A percentile compares a stretch with the other conserved stretches of the same genome.
Conservation (phyloP, 2,113 vertebrate genomes). For the Danionella cerebrum region DNA sequence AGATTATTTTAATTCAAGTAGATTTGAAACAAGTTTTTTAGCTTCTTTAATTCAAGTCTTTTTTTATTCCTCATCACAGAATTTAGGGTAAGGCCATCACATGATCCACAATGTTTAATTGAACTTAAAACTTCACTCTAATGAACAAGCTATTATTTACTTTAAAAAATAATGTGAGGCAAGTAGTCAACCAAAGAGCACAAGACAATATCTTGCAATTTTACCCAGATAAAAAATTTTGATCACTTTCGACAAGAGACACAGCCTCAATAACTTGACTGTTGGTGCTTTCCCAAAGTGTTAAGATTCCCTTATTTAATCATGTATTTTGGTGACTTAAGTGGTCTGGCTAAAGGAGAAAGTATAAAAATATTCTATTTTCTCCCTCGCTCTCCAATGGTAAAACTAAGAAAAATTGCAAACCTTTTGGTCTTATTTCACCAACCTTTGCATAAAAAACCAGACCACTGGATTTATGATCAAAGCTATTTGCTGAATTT, state of each 20-base stretch:
- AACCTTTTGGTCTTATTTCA: background rate
- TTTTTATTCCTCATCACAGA: background rate
- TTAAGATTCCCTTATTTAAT: background rate
- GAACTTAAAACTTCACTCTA: no score
- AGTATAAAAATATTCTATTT: background rate
- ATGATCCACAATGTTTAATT: constrained; percentile 9
- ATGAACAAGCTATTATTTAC: no score
- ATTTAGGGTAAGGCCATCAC: background rate
- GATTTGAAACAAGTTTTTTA: no score
- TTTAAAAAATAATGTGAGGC: no score
- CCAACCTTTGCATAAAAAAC: background rate
- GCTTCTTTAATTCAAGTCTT: no score
- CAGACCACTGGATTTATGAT: constrained; percentile 37
- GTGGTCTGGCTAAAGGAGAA: background rate
- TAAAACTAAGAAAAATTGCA: background rate
- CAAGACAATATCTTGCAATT: no score
- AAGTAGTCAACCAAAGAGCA: no score
- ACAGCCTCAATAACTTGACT: no score
- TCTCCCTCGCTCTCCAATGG: background rate
- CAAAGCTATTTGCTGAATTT: constrained; percentile 21
- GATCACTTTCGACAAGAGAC: no score
- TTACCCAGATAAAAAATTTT: no score
- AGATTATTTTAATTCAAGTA: no score
- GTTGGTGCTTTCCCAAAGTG: background rate
- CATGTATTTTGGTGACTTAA: background rate